A percentile compares a stretch with the other conserved stretches of the same genome.
phyloP scores from a whole-genome alignment of 2,888 invertebrate genomes.

The Oscheius sp. region DNA sequence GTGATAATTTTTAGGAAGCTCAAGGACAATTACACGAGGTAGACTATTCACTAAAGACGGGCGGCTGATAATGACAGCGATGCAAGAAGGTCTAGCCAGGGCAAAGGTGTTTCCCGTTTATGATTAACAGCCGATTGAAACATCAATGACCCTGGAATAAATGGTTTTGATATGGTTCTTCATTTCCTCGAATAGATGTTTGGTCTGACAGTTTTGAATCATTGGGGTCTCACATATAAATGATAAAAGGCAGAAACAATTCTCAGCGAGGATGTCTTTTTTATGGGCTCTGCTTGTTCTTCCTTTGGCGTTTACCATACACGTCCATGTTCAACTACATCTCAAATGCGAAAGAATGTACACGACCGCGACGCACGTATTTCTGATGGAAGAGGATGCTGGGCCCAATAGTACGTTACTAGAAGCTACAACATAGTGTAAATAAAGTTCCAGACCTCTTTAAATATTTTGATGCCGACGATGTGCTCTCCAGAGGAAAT shows the following conservation, averaged over 20 bases:
- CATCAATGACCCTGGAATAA: neutral
- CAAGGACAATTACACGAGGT: constrained; percentile 38
- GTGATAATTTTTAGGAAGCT: constrained; percentile 30
- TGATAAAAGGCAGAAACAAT: neutral
- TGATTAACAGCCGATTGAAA: neutral
- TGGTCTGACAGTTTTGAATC: neutral
- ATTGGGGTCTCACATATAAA: neutral
- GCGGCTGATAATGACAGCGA: constrained; percentile 40
- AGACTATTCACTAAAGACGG: constrained; percentile 40
- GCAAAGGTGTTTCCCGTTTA: constrained; percentile 5
- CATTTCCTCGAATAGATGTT: neutral
- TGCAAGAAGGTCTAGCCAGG: constrained; percentile 44
- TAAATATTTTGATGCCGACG: neutral
- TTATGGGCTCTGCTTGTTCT: neutral
- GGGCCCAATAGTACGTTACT: neutral
- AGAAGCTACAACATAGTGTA: too few species aligned
- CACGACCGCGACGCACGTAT: constrained; percentile 6
- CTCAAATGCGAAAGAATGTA: constrained; percentile 15
- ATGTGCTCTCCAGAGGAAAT: neutral
- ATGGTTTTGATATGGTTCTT: too few species aligned
- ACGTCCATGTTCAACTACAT: constrained; percentile 1
- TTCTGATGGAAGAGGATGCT: constrained; percentile 21
- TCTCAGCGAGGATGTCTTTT: neutral
- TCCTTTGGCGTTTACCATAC: neutral
- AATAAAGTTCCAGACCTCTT: neutral